These are phyloP conservation scores for Hippocampus abdominalis DNA, from an alignment of 2,113 vertebrate genomes.

Conservation along the genomic window DNA sequence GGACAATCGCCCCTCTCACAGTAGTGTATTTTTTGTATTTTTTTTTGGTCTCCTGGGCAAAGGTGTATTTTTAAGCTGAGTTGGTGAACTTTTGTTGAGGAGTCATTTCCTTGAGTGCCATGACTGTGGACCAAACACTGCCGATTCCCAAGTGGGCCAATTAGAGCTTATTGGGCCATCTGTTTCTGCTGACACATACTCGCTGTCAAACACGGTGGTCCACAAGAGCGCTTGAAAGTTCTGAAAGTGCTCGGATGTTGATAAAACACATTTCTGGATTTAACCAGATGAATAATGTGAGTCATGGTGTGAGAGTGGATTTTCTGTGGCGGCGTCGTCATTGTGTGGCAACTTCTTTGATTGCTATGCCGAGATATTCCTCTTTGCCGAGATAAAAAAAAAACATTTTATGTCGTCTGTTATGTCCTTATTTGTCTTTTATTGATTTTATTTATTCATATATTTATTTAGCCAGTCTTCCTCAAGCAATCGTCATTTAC, in stretches of 20 bases:
- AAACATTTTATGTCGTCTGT: neutral
- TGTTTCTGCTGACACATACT: slow-evolving; percentile 33
- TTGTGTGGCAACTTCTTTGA: neutral
- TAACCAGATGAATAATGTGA: neutral
- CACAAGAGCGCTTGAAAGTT: neutral
- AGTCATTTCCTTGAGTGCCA: slow-evolving; percentile 7
- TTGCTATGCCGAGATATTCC: neutral
- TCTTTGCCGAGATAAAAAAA: neutral
- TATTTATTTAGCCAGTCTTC: no score
- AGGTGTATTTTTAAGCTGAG: neutral
- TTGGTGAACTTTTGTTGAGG: neutral
- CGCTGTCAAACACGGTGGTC: neutral
- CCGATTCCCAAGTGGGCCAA: slow-evolving; percentile 45
- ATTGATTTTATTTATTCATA: no score
- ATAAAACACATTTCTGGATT: neutral
- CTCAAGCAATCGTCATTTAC: no score
- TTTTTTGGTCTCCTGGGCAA: neutral
- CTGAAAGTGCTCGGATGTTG: neutral
- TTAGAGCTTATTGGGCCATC: slow-evolving; percentile 51
- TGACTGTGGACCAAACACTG: slow-evolving; percentile 34
- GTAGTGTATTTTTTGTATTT: slow-evolving; percentile 36
- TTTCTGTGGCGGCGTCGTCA: neutral
- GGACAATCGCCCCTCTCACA: slow-evolving; percentile 6
- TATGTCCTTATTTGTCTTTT: no score
- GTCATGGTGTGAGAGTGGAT: no score